Evolutionary conservation across 2,113 vertebrate species (phyloP).

Genomic region (Sialia sialis): DNA sequence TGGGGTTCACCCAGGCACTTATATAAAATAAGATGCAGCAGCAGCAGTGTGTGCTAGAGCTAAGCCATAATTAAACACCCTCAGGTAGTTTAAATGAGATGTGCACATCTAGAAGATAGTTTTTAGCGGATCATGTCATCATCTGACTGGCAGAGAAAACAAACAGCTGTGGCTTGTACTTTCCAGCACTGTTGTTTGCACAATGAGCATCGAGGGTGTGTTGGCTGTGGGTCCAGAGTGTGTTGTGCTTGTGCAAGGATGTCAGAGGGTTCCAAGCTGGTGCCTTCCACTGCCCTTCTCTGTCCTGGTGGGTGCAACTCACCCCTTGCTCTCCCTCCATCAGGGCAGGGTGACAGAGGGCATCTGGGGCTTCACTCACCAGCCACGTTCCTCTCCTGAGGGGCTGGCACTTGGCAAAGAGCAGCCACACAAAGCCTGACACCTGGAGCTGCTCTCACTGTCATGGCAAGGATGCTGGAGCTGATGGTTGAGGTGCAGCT

Average conservation of each 20-base stretch:
- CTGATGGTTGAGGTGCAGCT: not conserved
- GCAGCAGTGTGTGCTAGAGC: not conserved
- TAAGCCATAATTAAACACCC: conserved; percentile 52
- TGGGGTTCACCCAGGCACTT: not conserved
- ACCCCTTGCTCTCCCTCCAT: not conserved
- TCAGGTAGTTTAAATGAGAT: conserved; percentile 12
- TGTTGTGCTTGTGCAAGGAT: not conserved
- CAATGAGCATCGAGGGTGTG: accelerated
- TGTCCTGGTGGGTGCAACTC: accelerated
- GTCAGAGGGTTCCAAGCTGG: not conserved
- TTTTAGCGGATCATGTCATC: not conserved
- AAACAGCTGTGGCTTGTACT: not conserved
- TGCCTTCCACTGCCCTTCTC: not conserved
- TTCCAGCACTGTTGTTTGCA: not conserved
- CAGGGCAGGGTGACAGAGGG: not conserved
- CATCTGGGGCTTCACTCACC: not conserved
- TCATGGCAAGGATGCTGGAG: not conserved
- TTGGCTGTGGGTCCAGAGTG: not conserved
- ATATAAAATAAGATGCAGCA: not conserved
- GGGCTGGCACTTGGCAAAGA: not conserved
- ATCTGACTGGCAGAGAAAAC: conserved; percentile 17
- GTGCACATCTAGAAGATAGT: not conserved
- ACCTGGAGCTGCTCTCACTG: not conserved
- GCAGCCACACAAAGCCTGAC: not conserved
- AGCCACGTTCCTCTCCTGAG: accelerated